A percentile compares a stretch with the other conserved stretches of the same genome.
Conservation (phyloP, 2,113 vertebrate genomes). For the Saguinus imperator region DNA sequence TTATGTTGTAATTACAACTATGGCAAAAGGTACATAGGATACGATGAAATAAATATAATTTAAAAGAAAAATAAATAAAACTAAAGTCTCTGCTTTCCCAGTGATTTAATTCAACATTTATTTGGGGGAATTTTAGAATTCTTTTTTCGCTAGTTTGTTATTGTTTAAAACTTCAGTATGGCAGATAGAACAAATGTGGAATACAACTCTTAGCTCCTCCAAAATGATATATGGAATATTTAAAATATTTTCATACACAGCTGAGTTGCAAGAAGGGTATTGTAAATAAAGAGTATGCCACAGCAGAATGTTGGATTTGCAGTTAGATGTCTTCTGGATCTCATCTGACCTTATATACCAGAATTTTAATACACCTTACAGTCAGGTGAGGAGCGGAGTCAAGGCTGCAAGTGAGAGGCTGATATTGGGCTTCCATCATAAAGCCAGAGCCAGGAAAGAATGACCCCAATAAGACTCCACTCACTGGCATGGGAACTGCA, state of each 20-base stretch:
- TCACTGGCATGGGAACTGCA: not conserved
- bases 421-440: not conserved
- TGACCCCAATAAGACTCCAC: not conserved
- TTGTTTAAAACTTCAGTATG: not conserved
- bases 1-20: not conserved
- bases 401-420: not conserved
- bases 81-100: not conserved
- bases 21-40: not conserved
- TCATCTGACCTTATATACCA: not conserved
- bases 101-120: not conserved
- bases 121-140: not conserved
- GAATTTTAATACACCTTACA: not conserved
- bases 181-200: not conserved
- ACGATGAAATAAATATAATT: not conserved
- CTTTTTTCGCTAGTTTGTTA: not conserved
- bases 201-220: not conserved
- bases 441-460: not conserved
- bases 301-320: not conserved
- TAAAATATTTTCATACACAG: not conserved
- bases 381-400: not conserved
- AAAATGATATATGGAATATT: not conserved
- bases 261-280: not conserved
- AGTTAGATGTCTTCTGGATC: not conserved
- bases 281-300: not conserved
- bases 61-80: constrained; percentile 7